Evolutionary conservation across 2,888 invertebrate genomes (phyloP), one percentile per base, ranked within the genome.

Genomic region (Nebria salina): DNA sequence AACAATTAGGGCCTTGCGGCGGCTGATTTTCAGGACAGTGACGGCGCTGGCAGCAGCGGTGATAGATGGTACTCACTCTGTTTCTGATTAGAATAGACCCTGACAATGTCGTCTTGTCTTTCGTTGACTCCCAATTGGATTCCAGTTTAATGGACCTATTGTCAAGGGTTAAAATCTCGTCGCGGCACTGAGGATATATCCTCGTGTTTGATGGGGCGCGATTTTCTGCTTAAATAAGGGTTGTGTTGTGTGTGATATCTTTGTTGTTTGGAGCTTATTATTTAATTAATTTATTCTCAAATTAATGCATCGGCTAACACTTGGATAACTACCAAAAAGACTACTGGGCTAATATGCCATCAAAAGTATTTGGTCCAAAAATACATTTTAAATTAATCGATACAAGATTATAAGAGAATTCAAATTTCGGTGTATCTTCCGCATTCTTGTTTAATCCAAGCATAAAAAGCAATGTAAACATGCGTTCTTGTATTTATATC

Each of bases 121-220:
- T 54, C 13, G 54, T 54, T 54, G 54, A 54, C 2, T 20, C 20
- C 20, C 26, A 70, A 70, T 70, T 70, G 20, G 13, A 70, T 70
- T 70, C 70, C 70, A 70, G 25, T 70, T 70, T 26, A 70, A 25
- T 15, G 70, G 70, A 20, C 70, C 70, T 70, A 15, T 26, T 66
- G 66, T 66, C 25, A 66, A 66, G 66, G 66, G 66, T 66, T 66
- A 66, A 66, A 25, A 66, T 25, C 25, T 13, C 66, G 66, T 66
- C 13, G 2, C 54, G 54, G 6, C 54, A 54, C 54, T 54, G 7
- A 13, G 54, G 54, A 54, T 54, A 54, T 54, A 13, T 54, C 2
- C 7, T 8, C 8, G 7, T 54, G 34, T 5, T 34, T 34, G 34
- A 34, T 34, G 34, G 34, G 34, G 34, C 54, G 7, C 8, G 54